Conservation (phyloP, 2,797 vertebrate species). For the Sebastes goodei region DNA sequence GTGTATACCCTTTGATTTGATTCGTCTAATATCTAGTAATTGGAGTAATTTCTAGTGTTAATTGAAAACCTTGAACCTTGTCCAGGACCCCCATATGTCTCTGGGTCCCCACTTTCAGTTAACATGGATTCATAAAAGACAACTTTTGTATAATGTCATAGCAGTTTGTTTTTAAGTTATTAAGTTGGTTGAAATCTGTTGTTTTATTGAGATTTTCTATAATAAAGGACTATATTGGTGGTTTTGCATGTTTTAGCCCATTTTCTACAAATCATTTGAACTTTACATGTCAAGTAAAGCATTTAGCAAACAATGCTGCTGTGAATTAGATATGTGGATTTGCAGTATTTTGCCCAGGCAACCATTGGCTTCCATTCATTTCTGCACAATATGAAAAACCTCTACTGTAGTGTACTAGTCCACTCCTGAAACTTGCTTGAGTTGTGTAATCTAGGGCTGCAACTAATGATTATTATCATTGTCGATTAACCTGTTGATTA, state of each 20-base stretch:
- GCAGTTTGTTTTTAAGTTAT: neutral
- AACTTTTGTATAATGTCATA: neutral
- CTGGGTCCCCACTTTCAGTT: too few species aligned
- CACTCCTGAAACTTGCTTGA: neutral
- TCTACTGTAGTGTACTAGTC: too few species aligned
- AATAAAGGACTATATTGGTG: too few species aligned
- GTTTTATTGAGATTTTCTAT: neutral
- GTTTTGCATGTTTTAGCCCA: neutral
- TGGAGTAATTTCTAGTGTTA: neutral
- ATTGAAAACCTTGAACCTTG: neutral
- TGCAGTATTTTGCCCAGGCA: neutral
- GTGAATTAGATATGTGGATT: neutral
- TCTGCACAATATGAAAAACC: neutral
- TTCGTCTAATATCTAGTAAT: neutral
- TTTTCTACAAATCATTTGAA: neutral
- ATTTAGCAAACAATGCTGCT: neutral
- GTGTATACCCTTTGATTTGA: neutral
- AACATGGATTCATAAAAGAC: neutral
- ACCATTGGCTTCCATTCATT: neutral
- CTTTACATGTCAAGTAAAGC: neutral
- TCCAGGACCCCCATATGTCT: neutral
- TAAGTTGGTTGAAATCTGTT: neutral
- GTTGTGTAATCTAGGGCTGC: neutral
- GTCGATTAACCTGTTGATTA: too few species aligned
- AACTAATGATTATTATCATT: too few species aligned